These are phyloP conservation scores for Taxidea taxus DNA, from an alignment of 2,113 vertebrate genomes.

Conservation along the genomic window DNA sequence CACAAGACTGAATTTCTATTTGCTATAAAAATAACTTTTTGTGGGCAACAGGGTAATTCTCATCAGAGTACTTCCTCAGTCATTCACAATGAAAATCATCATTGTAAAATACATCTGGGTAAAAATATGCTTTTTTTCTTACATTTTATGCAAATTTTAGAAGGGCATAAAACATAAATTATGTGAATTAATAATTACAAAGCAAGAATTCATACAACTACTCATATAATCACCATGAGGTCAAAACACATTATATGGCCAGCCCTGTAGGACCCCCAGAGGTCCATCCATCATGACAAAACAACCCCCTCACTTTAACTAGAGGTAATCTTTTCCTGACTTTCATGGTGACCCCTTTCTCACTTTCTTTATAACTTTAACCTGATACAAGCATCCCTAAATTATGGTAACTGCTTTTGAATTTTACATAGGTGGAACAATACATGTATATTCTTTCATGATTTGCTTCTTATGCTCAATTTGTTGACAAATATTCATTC, in stretches of 20 bases:
- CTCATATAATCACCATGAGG: neutral
- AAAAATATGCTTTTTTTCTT: neutral
- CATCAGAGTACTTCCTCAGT: neutral
- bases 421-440: neutral
- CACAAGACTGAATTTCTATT: neutral
- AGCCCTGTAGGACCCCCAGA: fast-evolving
- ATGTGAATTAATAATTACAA: neutral
- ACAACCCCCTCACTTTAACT: neutral
- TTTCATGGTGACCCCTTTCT: neutral
- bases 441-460: neutral
- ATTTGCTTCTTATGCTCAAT: neutral
- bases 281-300: neutral
- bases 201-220: neutral
- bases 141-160: neutral
- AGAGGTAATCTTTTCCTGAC: neutral
- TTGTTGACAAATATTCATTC: neutral
- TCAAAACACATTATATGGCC: neutral
- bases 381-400: neutral
- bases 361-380: neutral
- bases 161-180: neutral
- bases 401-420: neutral
- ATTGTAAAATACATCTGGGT: neutral
- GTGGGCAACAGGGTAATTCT: neutral
- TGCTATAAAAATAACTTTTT: conserved; percentile 17
- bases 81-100: neutral